phyloP scores from a whole-genome alignment of 2,113 vertebrate species.

The Lota lota region DNA sequence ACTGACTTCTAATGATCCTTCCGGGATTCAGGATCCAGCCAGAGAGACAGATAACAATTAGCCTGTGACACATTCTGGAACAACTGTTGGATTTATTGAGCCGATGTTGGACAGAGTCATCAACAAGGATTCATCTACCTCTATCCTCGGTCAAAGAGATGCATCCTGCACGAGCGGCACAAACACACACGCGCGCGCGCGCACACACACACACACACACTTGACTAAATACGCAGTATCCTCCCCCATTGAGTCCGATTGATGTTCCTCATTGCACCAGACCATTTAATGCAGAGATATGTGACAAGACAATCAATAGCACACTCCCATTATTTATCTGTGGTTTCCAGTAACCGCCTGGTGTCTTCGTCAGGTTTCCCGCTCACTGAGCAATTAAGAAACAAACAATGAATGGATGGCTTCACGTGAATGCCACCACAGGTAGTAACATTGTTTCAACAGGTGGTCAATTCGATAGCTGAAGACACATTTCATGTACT shows the following conservation, averaged over 20 bases:
- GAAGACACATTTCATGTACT: too few relatives aligned
- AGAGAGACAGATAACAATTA: constrained; percentile 52
- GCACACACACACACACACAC: background rate
- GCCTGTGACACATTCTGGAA: constrained; percentile 54
- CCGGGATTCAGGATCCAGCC: constrained; percentile 31
- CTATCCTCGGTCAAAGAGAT: constrained; percentile 27
- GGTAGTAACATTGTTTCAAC: too few relatives aligned
- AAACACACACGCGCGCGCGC: background rate
- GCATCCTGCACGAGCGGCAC: background rate
- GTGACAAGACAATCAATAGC: too few relatives aligned
- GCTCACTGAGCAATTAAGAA: too few relatives aligned
- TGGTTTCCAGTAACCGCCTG: too few relatives aligned
- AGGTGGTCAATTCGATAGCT: too few relatives aligned
- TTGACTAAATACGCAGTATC: constrained; percentile 24
- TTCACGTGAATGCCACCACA: too few relatives aligned
- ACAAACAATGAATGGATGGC: too few relatives aligned
- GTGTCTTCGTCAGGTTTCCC: too few relatives aligned
- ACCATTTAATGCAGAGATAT: too few relatives aligned
- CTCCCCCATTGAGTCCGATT: constrained; percentile 44
- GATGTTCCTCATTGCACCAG: constrained; percentile 44
- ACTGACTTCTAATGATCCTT: constrained; percentile 59
- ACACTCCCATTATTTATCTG: too few relatives aligned
- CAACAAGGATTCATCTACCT: constrained; percentile 51
- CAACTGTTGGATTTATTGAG: constrained; percentile 54
- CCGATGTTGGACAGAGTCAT: constrained; percentile 27